A percentile compares a stretch with the other conserved stretches of the same genome.
These are phyloP conservation scores for Acutogordius australiensis DNA, from an alignment of 2,888 invertebrate genomes.

Conservation along the genomic window DNA sequence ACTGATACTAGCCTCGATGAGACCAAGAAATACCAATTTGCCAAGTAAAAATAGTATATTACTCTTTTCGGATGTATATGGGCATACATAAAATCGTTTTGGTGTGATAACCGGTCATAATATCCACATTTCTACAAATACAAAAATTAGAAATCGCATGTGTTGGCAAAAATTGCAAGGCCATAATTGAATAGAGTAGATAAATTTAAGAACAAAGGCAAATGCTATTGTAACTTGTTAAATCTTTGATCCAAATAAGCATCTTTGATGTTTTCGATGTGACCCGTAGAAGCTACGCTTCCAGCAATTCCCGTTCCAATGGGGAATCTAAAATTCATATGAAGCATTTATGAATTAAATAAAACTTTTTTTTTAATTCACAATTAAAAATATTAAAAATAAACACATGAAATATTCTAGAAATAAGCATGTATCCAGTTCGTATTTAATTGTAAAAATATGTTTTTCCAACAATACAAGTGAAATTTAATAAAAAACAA, in stretches of 20 bases:
- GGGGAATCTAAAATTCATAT: constrained; percentile 31
- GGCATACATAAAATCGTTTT: constrained; percentile 55
- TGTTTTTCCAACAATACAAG: too few relatives aligned
- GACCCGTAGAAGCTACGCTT: constrained; percentile 46
- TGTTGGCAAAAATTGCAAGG: too few relatives aligned
- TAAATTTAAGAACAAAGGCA: too few relatives aligned
- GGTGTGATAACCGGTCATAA: constrained; percentile 32
- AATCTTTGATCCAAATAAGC: constrained; percentile 48
- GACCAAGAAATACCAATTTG: too few relatives aligned
- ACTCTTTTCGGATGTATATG: constrained; percentile 42
- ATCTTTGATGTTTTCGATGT: constrained; percentile 47
- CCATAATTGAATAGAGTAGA: too few relatives aligned
- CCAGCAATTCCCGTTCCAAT: constrained; percentile 50
- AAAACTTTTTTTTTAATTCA: constrained; percentile 4
- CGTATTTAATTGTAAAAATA: too few relatives aligned
- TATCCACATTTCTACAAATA: constrained; percentile 26
- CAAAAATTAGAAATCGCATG: background rate
- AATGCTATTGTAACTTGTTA: constrained; percentile 28
- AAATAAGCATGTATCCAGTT: background rate
- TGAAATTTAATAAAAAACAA: too few relatives aligned
- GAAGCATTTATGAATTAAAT: background rate
- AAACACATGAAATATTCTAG: constrained; percentile 1
- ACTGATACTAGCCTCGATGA: too few relatives aligned
- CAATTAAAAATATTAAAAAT: background rate
- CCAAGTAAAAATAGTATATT: constrained; percentile 15